Conservation (phyloP, 2,888 invertebrate genomes). For the Drosophila tripunctata region DNA sequence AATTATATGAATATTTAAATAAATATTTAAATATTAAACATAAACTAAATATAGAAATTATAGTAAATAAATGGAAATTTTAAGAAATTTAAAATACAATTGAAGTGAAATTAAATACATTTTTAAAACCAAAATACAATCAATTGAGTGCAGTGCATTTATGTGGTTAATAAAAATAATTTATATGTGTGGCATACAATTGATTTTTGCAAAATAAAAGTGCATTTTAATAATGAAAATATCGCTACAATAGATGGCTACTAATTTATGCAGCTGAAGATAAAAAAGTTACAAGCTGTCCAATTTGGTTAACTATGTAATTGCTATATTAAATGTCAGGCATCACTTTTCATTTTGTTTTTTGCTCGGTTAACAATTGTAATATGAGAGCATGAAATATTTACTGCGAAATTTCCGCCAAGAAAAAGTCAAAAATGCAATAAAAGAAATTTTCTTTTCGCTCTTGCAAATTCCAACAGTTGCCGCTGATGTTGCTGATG, state of each 20-base stretch:
- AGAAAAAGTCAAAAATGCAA: conserved; percentile 10
- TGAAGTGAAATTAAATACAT: background rate
- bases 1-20: too few species aligned
- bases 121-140: background rate
- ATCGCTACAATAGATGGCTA: background rate
- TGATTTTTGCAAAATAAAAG: background rate
- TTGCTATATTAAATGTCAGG: conserved; percentile 6
- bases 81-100: background rate
- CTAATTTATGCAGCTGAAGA: conserved; percentile 1
- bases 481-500: too few species aligned
- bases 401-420: background rate
- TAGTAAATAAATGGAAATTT: background rate
- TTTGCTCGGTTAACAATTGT: background rate
- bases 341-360: conserved; percentile 2
- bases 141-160: background rate
- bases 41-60: background rate
- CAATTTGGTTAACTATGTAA: conserved; percentile 5
- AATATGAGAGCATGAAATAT: conserved; percentile 1
- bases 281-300: conserved; percentile 7
- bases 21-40: background rate
- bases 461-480: conserved; percentile 19
- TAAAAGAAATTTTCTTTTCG: conserved; percentile 3
- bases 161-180: background rate
- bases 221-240: background rate
- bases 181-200: background rate